Evolutionary conservation across 1,140 invertebrate genomes (phyloP).

Genomic region (Phymorhynchus buccinoides): DNA sequence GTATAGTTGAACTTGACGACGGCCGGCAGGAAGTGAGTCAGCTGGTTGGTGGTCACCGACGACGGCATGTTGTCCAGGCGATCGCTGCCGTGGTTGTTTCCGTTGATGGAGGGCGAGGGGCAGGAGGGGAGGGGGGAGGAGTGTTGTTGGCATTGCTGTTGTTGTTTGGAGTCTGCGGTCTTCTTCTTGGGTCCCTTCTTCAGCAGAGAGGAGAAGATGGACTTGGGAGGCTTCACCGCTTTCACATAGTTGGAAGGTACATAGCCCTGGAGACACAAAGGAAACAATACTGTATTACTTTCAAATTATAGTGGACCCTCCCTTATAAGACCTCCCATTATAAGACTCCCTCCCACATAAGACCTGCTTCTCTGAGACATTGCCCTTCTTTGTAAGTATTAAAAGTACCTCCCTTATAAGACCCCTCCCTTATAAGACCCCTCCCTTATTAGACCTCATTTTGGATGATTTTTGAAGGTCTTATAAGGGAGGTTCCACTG

Average conservation of each 20-base stretch:
- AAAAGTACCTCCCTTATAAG: too few species aligned
- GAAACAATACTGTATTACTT: too few species aligned
- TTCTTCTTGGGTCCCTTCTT: constrained; percentile 57
- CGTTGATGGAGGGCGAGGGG: constrained; percentile 37
- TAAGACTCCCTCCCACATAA: too few species aligned
- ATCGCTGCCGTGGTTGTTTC: constrained; percentile 32
- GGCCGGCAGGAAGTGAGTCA: constrained; percentile 76
- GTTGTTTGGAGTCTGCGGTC: constrained; percentile 52
- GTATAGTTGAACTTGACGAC: constrained; percentile 98
- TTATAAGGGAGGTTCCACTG: too few species aligned
- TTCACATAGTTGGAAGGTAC: constrained; percentile 99
- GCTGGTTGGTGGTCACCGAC: constrained; percentile 38
- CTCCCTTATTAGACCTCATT: too few species aligned
- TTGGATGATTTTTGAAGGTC: too few species aligned
- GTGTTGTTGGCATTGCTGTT: neutral
- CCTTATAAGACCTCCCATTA: too few species aligned
- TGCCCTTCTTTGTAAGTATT: too few species aligned
- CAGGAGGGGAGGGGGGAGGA: constrained; percentile 22
- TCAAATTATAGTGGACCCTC: too few species aligned
- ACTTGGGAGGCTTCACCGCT: constrained; percentile 63
- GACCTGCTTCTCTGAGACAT: too few species aligned
- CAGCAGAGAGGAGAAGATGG: constrained; percentile 63
- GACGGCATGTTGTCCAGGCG: constrained; percentile 34
- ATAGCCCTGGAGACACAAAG: constrained; percentile 93
- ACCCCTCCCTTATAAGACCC: too few species aligned